Evolutionary conservation across 2,113 vertebrate genomes (phyloP).

Genomic region (Centropristis striata): DNA sequence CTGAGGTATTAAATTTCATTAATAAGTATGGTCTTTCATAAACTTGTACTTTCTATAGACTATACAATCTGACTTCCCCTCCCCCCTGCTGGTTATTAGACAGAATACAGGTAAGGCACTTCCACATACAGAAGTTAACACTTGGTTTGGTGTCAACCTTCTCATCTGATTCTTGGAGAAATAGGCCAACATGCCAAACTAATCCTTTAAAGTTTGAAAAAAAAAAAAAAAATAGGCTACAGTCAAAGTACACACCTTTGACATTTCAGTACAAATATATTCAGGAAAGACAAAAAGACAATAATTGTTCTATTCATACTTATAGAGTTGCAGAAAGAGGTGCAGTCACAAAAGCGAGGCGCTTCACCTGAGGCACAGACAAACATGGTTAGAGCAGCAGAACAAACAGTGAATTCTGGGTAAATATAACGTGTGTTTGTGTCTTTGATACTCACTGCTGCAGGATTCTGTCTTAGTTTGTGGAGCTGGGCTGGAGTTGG

Average conservation of each 20-base stretch:
- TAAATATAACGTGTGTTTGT: not conserved
- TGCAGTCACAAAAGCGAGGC: constrained; percentile 56
- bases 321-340: constrained; percentile 52
- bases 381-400: constrained; percentile 18
- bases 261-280: not conserved
- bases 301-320: constrained; percentile 32
- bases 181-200: not conserved
- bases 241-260: not conserved
- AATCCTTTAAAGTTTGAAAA: not conserved
- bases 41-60: too few relatives aligned
- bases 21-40: too few relatives aligned
- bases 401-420: too few relatives aligned
- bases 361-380: constrained; percentile 33
- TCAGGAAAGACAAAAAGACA: not conserved
- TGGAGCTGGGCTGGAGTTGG: not conserved
- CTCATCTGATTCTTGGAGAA: not conserved
- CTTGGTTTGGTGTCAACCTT: not conserved
- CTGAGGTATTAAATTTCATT: too few relatives aligned
- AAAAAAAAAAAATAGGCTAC: not conserved
- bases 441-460: constrained; percentile 43
- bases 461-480: not conserved
- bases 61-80: too few relatives aligned
- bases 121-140: not conserved
- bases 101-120: too few relatives aligned
- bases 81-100: too few relatives aligned